Evolutionary conservation across 2,888 invertebrate genomes (phyloP).

Genomic region (Malthinus flaveolus): DNA sequence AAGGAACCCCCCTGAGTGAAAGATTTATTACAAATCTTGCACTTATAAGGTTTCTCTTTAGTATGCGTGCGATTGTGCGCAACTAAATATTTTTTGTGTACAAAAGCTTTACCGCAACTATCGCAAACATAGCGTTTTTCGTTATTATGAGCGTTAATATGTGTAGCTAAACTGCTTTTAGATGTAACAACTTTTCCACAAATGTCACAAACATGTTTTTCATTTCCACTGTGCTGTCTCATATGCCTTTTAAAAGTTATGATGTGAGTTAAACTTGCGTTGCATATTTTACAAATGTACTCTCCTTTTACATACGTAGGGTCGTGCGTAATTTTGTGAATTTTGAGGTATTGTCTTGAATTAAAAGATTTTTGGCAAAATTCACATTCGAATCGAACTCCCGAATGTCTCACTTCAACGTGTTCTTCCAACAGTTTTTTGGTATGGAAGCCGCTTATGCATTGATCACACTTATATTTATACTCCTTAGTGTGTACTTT

Average conservation of each 20-base stretch:
- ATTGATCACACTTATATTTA: constrained; percentile 44
- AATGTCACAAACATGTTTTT: constrained; percentile 50
- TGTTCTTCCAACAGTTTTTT: constrained; percentile 30
- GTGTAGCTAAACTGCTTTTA: constrained; percentile 34
- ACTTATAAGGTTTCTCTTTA: constrained; percentile 59
- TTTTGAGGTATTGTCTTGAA: constrained; percentile 39
- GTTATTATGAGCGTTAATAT: constrained; percentile 49
- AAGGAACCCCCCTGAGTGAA: background rate
- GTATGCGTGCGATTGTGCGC: constrained; percentile 60
- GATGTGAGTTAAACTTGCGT: constrained; percentile 9
- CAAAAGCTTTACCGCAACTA: constrained; percentile 56
- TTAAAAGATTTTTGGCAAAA: constrained; percentile 53
- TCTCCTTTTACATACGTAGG: constrained; percentile 22
- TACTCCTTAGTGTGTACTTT: constrained; percentile 43
- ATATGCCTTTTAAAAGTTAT: constrained; percentile 20
- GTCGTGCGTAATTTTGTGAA: constrained; percentile 29
- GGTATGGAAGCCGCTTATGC: constrained; percentile 45
- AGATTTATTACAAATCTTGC: constrained; percentile 37
- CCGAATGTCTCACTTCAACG: constrained; percentile 25
- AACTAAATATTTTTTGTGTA: constrained; percentile 52
- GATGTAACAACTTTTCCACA: constrained; percentile 59
- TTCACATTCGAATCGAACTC: constrained; percentile 41
- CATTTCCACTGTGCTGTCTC: constrained; percentile 20
- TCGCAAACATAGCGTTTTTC: constrained; percentile 45
- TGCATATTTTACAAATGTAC: constrained; percentile 25